Percentiles rank a stretch among this genome's conserved stretches.
These are phyloP conservation scores for Cotesia vestalis DNA, from an alignment of 1,140 invertebrate species.

Conservation along the genomic window DNA sequence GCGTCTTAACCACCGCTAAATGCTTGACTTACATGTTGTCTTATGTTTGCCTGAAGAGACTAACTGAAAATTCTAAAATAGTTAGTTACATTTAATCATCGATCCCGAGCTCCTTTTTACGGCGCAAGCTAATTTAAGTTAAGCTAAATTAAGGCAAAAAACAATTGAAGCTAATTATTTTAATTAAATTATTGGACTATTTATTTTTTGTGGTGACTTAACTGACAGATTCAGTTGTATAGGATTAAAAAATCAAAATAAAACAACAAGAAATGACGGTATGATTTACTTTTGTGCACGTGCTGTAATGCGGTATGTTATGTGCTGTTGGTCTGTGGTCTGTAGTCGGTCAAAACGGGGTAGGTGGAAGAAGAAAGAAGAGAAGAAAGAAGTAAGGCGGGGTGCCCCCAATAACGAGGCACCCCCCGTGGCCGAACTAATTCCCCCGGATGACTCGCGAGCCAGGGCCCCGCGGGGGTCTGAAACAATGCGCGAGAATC, in stretches of 20 bases:
- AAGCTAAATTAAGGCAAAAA: too few relatives aligned
- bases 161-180: background rate
- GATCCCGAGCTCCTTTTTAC: background rate
- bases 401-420: slow-evolving; percentile 59
- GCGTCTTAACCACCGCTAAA: slow-evolving; percentile 47
- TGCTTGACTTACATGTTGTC: slow-evolving; percentile 53
- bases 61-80: slow-evolving; percentile 1
- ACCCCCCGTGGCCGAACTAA: slow-evolving; percentile 64
- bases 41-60: background rate
- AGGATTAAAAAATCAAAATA: background rate
- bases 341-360: background rate
- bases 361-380: background rate
- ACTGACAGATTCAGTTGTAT: background rate
- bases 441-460: slow-evolving; percentile 64
- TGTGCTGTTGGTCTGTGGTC: background rate
- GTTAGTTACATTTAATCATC: background rate
- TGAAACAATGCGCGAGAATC: slow-evolving; percentile 64
- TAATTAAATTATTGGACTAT: background rate
- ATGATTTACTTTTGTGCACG: slow-evolving; percentile 14
- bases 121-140: too few relatives aligned
- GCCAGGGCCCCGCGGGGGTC: slow-evolving; percentile 58
- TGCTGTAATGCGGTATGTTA: slow-evolving; percentile 1
- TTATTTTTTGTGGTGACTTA: background rate
- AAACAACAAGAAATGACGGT: background rate
- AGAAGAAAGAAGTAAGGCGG: slow-evolving; percentile 35